Conservation (phyloP, 2,888 invertebrate species). For the Lobophora halterata region DNA sequence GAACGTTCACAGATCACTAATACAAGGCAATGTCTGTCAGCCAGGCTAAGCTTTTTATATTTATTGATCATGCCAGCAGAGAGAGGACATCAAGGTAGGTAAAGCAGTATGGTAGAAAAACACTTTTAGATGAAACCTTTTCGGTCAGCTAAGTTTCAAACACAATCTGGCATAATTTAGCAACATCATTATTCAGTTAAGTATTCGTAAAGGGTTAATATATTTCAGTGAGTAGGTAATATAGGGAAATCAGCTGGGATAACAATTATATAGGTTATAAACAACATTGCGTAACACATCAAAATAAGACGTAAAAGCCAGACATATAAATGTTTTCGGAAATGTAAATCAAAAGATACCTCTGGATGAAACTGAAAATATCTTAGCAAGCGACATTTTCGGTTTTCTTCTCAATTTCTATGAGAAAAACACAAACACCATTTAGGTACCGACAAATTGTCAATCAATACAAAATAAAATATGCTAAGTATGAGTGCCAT, state of each 20-base stretch:
- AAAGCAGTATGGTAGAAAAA: too few relatives aligned
- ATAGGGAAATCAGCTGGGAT: conserved; percentile 40
- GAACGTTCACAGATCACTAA: too few relatives aligned
- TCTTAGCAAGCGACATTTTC: conserved; percentile 74
- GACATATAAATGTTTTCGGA: neutral
- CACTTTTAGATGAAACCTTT: too few relatives aligned
- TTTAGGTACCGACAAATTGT: conserved; percentile 15
- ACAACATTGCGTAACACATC: conserved; percentile 66
- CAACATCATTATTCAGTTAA: too few relatives aligned
- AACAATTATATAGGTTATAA: conserved; percentile 59
- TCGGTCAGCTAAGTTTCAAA: too few relatives aligned
- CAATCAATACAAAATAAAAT: conserved; percentile 2
- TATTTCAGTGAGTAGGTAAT: neutral
- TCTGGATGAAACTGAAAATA: conserved; percentile 75
- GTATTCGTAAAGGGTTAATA: too few relatives aligned
- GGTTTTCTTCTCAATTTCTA: conserved; percentile 17
- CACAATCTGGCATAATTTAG: too few relatives aligned
- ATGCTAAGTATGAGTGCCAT: too few relatives aligned
- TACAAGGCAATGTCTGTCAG: too few relatives aligned
- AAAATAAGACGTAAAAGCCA: conserved; percentile 8
- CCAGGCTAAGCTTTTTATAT: too few relatives aligned
- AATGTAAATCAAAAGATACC: conserved; percentile 45
- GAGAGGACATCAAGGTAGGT: too few relatives aligned
- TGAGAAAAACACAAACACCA: conserved; percentile 23
- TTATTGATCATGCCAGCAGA: too few relatives aligned